A percentile compares a stretch with the other conserved stretches of the same genome.
Conservation (phyloP, 2,797 vertebrate species). For the Sphenodon punctatus region DNA sequence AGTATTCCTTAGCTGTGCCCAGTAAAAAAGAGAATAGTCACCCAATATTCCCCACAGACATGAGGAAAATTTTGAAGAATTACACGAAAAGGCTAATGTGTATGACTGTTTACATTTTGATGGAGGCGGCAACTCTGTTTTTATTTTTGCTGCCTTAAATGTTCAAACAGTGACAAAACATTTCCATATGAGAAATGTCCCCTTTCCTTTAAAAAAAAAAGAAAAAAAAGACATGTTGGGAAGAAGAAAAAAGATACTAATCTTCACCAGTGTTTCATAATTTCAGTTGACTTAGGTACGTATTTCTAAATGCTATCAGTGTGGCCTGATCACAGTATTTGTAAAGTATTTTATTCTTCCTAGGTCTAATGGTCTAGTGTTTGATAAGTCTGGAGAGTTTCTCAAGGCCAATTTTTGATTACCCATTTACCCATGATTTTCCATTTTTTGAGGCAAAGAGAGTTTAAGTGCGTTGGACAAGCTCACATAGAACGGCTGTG, state of each 20-base stretch:
- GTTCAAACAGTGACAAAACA: conserved; percentile 1
- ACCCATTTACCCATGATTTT: not conserved
- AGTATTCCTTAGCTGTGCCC: conserved; percentile 43
- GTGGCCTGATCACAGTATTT: not conserved
- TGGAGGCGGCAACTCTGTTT: conserved; percentile 26
- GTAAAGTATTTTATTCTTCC: not conserved
- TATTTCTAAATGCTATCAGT: not conserved
- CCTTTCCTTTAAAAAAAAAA: not conserved
- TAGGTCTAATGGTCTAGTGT: not conserved
- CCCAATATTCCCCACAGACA: conserved; percentile 42
- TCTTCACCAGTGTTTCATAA: no score
- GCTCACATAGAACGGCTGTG: not conserved
- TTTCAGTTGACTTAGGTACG: not conserved
- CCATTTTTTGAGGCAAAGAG: not conserved
- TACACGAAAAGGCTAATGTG: conserved; percentile 46
- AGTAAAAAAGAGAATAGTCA: conserved; percentile 52
- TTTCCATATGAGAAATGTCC: not conserved
- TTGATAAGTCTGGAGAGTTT: not conserved
- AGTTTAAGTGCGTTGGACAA: not conserved
- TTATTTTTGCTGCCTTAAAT: not conserved
- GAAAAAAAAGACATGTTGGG: not conserved
- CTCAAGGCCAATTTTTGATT: not conserved
- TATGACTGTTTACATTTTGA: conserved; percentile 55
- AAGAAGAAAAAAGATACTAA: not conserved
- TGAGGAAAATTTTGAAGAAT: conserved; percentile 57